phyloP scores from a whole-genome alignment of 2,888 invertebrate genomes.

The Elegia similella region DNA sequence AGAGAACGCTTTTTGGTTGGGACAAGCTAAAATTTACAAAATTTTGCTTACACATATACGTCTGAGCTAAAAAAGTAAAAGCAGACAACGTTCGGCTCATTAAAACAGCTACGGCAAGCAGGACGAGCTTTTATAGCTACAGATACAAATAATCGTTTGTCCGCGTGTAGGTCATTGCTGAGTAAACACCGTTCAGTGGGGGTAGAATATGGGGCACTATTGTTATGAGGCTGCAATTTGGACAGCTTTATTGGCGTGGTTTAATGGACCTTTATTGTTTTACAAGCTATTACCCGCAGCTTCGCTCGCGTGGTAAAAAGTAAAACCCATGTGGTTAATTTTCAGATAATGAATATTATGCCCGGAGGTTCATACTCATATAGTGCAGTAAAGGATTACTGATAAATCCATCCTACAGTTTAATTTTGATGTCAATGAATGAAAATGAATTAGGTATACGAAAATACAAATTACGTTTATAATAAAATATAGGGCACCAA shows the following conservation, averaged over 20 bases:
- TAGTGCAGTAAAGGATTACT: no score
- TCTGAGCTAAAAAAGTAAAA: neutral
- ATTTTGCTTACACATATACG: no score
- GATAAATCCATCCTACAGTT: no score
- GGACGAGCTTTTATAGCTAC: neutral
- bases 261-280: neutral
- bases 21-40: no score
- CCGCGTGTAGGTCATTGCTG: neutral
- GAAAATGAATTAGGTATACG: no score
- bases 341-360: no score
- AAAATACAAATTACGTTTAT: no score
- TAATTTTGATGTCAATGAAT: no score
- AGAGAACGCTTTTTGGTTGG: no score
- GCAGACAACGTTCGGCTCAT: neutral
- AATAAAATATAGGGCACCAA: no score
- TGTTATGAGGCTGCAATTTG: neutral
- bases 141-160: neutral
- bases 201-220: neutral
- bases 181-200: neutral
- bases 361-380: no score
- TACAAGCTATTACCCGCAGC: neutral
- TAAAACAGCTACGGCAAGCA: neutral
- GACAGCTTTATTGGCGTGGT: neutral
- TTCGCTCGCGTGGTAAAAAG: neutral
- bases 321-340: neutral